These are phyloP conservation scores for Danaus plexippus DNA, from an alignment of 1,140 invertebrate genomes.

Conservation along the genomic window DNA sequence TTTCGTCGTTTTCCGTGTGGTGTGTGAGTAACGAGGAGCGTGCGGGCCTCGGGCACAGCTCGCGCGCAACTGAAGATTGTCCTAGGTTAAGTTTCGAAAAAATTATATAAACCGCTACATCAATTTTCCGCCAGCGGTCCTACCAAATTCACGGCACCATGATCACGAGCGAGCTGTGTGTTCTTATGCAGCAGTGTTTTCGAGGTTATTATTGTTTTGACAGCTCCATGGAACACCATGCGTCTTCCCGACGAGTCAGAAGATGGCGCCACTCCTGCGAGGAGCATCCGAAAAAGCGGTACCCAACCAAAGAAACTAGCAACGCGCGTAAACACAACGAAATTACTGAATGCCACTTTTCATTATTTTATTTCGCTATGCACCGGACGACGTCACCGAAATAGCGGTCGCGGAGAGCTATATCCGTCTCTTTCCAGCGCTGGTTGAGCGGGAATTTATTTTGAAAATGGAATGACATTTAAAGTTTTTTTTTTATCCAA, in stretches of 20 bases:
- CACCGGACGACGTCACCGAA: constrained; percentile 62
- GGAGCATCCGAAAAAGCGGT: constrained; percentile 26
- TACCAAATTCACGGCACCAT: constrained; percentile 27
- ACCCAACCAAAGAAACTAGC: constrained; percentile 57
- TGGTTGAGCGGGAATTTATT: constrained; percentile 37
- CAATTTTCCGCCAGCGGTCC: constrained; percentile 48
- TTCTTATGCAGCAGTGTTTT: not conserved
- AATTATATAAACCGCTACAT: constrained; percentile 50
- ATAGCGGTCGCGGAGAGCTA: constrained; percentile 43
- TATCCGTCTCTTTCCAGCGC: constrained; percentile 49
- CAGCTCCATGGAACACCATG: constrained; percentile 42
- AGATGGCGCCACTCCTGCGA: constrained; percentile 46
- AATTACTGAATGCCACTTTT: constrained; percentile 68
- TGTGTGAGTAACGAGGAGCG: constrained; percentile 37
- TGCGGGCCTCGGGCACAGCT: constrained; percentile 50
- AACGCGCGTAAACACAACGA: constrained; percentile 68
- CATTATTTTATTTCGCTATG: constrained; percentile 67
- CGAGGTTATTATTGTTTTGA: constrained; percentile 53
- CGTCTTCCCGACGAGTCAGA: constrained; percentile 25
- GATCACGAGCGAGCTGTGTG: too few species aligned
- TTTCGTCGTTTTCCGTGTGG: constrained; percentile 40
- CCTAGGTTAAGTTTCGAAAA: constrained; percentile 62
- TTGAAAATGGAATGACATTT: constrained; percentile 46
- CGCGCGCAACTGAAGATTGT: constrained; percentile 66
- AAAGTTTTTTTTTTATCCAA: constrained; percentile 27